These are phyloP conservation scores for Drosophila truncata DNA, from an alignment of 1,140 invertebrate species.

Conservation along the genomic window DNA sequence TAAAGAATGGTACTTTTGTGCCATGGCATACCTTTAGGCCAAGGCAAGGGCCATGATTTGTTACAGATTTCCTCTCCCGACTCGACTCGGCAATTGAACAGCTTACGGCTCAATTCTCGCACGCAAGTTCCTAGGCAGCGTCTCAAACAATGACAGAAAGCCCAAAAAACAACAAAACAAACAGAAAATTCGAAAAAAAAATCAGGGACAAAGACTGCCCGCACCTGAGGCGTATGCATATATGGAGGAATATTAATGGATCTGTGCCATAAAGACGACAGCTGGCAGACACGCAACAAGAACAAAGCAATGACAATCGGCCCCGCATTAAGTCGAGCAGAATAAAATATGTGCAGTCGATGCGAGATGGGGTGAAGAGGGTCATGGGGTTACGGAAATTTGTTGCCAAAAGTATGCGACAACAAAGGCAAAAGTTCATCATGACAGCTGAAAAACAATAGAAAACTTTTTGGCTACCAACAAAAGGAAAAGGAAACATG, in stretches of 20 bases:
- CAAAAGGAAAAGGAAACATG: constrained; percentile 73
- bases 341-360: constrained; percentile 71
- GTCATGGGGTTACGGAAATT: constrained; percentile 71
- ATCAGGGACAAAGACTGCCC: constrained; percentile 21
- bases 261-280: constrained; percentile 78
- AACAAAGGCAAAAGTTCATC: constrained; percentile 76
- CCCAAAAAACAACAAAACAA: background rate
- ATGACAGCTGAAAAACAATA: constrained; percentile 80
- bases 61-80: constrained; percentile 58
- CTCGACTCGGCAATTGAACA: constrained; percentile 55
- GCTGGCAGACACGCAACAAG: constrained; percentile 72
- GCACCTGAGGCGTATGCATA: constrained; percentile 65
- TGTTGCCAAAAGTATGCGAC: constrained; percentile 76
- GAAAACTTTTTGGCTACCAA: constrained; percentile 66
- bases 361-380: constrained; percentile 45
- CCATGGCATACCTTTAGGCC: constrained; percentile 36
- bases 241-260: constrained; percentile 73
- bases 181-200: constrained; percentile 14
- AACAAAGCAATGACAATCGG: constrained; percentile 67
- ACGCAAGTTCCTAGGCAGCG: constrained; percentile 47
- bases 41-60: constrained; percentile 69
- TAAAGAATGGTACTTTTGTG: background rate
- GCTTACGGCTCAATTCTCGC: constrained; percentile 64
- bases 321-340: constrained; percentile 76
- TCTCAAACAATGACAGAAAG: constrained; percentile 63